Evolutionary conservation across 2,888 invertebrate species (phyloP), one percentile per base, ranked within the genome.

Genomic region (Miltochrista miniata): DNA sequence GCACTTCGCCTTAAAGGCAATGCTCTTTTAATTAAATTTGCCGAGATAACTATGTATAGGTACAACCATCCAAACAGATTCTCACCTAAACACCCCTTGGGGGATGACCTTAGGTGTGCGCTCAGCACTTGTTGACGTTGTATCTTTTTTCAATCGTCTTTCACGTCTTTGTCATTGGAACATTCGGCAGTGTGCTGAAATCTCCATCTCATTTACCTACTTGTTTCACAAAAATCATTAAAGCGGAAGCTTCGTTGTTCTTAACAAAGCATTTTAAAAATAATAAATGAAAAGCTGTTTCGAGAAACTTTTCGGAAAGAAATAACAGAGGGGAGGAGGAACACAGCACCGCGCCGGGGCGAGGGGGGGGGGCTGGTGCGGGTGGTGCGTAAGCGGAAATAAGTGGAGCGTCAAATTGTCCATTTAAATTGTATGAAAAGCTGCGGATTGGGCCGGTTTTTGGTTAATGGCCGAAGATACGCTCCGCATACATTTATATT

Each of bases 381-480:
- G 1, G 44, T 55, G 58, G 45, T 52, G 47, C 54, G 56, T 51
- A 51, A 59, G 59, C 64, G 65, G 68, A 68, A 77, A 68, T 69
- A 72, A 75, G 72, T 72, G 72, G 70, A 74, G 70, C 78, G 74
- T 76, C 72, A 79, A 84, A 83, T 81, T 82, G 78, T 73, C 70
- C 73, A 72, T 75, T 75, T 74, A 74, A 74, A 76, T 74, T 68
- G 68, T 69, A 78, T 72, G 73, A 68, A 72, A 70, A 72, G 72
- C 70, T 64, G 64, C 55, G 66, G 74, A 66, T 71, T 50, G 48
- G 51, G 65, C 46, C 51, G 61, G 61, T 59, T 72, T 68, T 59
- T 65, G 62, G 68, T 63, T 72, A 70, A 68, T 65, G 68, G 61
- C 60, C 46, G 56, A 62, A 64, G 63, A 61, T 53, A 56, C 60